Base-by-base conservation (phyloP, 2,797 vertebrate species). In the Poeciliopsis presidionis region DNA sequence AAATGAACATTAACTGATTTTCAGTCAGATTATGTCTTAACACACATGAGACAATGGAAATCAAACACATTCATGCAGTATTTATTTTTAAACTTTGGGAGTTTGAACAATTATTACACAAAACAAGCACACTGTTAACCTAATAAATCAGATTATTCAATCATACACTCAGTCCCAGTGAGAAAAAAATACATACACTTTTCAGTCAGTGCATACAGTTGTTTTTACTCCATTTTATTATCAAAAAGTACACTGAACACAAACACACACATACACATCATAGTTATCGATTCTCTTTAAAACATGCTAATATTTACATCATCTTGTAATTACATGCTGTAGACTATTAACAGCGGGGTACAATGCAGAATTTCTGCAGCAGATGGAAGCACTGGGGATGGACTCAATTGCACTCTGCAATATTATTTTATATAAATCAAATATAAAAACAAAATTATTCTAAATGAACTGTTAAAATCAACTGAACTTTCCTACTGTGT, bases 221-320 rank as follows among this genome's bases (percentile, higher is more conserved):
- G 91, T 87, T 87, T 88, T 89, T 79, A 84, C 90, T 88, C 87
- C 71, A 57, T 93, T 96, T 96, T 95, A 96, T 96, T 96, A 96
- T 96, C 89, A 95, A 96, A 94, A 95, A 92, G 85, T 91, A 94
- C 91, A 95, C 92, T 92, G 91, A 95, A 94, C 95, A 95, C 94
- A 95, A 93, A 94, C 92, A 92, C 93, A 95, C 91, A 95, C 91
- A 85, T 93, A 94, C 94, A 96, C 94, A 94, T 93, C 94, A 93
- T 92, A 94, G 87, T 92, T 86, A 92, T 91, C 81, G 75, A 92
- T 93, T 91, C 90, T 92, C 91, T 92, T 96, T 84, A 90, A 92
- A 94, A 95, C 97, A 97, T 98, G 98, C 97, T 92, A 87, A 95
- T 97, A 93, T 96, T 94, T 97, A 97, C 96, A 95, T 91, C 83